Evolutionary conservation across 1,140 invertebrate species (phyloP), one percentile per base, ranked within the genome.

Genomic region (Himalopsyche phryganea): DNA sequence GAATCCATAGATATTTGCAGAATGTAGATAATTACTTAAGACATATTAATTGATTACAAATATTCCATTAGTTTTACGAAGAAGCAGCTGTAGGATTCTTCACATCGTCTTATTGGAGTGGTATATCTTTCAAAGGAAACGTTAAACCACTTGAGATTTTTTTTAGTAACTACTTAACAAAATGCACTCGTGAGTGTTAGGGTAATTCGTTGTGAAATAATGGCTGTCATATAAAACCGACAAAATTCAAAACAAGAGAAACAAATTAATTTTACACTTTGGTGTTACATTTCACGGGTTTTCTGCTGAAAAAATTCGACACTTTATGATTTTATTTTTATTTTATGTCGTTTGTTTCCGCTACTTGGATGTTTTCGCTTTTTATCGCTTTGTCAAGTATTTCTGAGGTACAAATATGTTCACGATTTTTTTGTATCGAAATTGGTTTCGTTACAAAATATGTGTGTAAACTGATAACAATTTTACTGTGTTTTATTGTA

Each of bases 201-300:
- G 23, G 23, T 9, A 28, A 28, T 28, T 28, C 9, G 23, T 9
- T 45, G 51, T 45, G 51, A 54, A 28, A 28, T 35, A 20, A 28
- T 40, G 41, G 46, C 32, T 54, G 51, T 17, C 33, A 4, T 14
- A 13, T 45, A 42, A 54, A 44, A 46, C 33, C 23, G 51, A 47
- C 52, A 47, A 63, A 60, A 59, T 17, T 33, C 23, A 33, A 42
- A 50, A 63, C 61, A 63, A 13, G 49, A 44, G 47, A 59, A 63
- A 49, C 61, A 63, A 60, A 59, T 63, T 63, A 59, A 57, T 60
- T 51, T 52, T 48, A 57, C 61, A 44, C 33, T 14, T 45, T n/a
- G 18, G 51, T 55, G 33, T 60, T 17, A 18, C 6, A 38, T 61
- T 57, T 50, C 56, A 54, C 32, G 47, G 11, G 33, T 41, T 42